phyloP scores from a whole-genome alignment of 2,113 vertebrate genomes.

The Macheiramphus alcinus region DNA sequence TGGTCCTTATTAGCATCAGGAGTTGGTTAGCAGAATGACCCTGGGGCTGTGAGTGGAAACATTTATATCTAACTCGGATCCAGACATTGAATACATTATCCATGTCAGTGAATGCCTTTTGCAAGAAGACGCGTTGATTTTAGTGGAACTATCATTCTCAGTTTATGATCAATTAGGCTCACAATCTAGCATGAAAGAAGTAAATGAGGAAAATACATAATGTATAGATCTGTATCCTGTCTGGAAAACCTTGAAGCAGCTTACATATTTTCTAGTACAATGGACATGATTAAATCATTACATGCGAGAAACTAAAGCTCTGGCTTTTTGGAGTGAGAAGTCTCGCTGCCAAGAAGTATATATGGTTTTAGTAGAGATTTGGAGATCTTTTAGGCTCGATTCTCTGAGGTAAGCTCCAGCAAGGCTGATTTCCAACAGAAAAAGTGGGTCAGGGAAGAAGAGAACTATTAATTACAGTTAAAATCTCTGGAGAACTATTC shows the following conservation, averaged over 20 bases:
- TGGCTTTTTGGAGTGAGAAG: background rate
- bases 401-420: slow-evolving; percentile 25
- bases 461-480: slow-evolving; percentile 59
- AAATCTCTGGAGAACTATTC: slow-evolving; percentile 18
- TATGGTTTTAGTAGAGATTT: slow-evolving; percentile 55
- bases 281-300: slow-evolving; percentile 31
- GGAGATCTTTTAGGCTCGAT: slow-evolving; percentile 38
- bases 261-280: background rate
- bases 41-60: background rate
- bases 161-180: background rate
- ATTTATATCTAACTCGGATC: background rate
- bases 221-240: background rate
- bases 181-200: background rate
- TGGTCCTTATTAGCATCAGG: background rate
- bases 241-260: background rate
- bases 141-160: background rate
- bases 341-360: background rate
- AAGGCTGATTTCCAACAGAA: slow-evolving; percentile 5
- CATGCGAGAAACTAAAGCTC: slow-evolving; percentile 6
- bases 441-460: slow-evolving; percentile 48
- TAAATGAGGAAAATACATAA: background rate
- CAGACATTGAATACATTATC: background rate
- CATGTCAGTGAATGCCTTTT: background rate
- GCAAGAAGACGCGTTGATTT: background rate
- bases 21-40: background rate